A percentile compares a stretch with the other conserved stretches of the same genome.
Conservation (phyloP, 1,140 invertebrate species). For the Drosophila bipectinata region DNA sequence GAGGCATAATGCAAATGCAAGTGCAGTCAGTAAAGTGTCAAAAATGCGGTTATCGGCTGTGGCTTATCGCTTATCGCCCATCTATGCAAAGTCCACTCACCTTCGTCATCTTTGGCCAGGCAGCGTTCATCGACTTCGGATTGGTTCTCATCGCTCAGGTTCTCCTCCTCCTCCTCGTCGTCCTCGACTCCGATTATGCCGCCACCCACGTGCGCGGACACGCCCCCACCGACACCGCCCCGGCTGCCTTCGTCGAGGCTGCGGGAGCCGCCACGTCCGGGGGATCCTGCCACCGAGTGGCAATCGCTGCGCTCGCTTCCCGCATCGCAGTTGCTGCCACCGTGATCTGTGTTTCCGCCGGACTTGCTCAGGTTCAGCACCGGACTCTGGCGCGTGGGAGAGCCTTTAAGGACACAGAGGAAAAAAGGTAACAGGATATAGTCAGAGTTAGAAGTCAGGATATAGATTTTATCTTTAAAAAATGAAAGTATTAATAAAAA, state of each 20-base stretch:
- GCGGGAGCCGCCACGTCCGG: constrained; percentile 65
- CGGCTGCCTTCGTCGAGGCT: constrained; percentile 81
- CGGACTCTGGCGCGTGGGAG: constrained; percentile 94
- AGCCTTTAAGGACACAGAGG: constrained; percentile 85
- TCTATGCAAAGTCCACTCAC: constrained; percentile 84
- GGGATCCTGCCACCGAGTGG: constrained; percentile 85
- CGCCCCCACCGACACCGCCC: constrained; percentile 85
- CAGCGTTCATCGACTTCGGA: constrained; percentile 83
- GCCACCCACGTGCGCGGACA: constrained; percentile 85
- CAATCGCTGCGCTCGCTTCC: constrained; percentile 86
- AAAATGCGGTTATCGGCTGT: constrained; percentile 37
- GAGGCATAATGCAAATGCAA: constrained; percentile 16
- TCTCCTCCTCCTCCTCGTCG: constrained; percentile 91
- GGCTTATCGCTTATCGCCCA: constrained; percentile 28
- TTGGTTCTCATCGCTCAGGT: constrained; percentile 93
- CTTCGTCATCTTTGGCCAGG: constrained; percentile 94
- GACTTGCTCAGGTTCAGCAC: constrained; percentile 95
- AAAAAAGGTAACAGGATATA: too few species aligned
- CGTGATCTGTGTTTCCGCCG: constrained; percentile 85
- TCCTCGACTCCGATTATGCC: constrained; percentile 73
- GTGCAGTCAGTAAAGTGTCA: constrained; percentile 30
- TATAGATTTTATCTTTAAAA: too few species aligned
- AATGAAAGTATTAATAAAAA: too few species aligned
- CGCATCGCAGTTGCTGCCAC: constrained; percentile 85
- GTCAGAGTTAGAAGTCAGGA: too few species aligned